phyloP scores from a whole-genome alignment of 2,113 vertebrate species.

The Nestor notabilis region DNA sequence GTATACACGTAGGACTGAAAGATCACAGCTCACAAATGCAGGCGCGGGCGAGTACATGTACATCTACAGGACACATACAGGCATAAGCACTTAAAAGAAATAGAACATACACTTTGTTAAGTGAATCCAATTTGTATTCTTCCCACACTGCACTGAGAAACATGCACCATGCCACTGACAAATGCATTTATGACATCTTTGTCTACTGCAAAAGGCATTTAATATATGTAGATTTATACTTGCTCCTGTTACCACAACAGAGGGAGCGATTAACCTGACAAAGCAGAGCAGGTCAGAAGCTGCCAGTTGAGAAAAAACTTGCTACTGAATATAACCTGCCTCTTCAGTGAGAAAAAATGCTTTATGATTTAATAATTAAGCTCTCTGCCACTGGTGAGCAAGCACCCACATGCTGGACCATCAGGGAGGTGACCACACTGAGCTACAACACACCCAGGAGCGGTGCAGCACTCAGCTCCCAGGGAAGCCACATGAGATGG shows the following conservation, averaged over 20 bases:
- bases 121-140: background rate
- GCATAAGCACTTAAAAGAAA: background rate
- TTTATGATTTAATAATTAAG: background rate
- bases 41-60: background rate
- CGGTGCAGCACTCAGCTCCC: background rate
- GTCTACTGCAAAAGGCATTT: background rate
- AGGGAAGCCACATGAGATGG: background rate
- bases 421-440: background rate
- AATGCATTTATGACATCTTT: background rate
- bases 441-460: rapidly evolving
- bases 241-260: background rate
- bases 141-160: background rate
- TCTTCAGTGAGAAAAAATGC: background rate
- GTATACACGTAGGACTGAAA: background rate
- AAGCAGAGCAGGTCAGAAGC: background rate
- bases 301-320: background rate
- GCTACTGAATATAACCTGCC: background rate
- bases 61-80: background rate
- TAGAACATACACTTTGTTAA: background rate
- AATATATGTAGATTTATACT: background rate
- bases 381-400: background rate
- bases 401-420: background rate
- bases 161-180: background rate
- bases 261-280: background rate
- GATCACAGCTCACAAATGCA: background rate